phyloP scores from a whole-genome alignment of 2,113 vertebrate genomes.

The Emydura subglobosa region DNA sequence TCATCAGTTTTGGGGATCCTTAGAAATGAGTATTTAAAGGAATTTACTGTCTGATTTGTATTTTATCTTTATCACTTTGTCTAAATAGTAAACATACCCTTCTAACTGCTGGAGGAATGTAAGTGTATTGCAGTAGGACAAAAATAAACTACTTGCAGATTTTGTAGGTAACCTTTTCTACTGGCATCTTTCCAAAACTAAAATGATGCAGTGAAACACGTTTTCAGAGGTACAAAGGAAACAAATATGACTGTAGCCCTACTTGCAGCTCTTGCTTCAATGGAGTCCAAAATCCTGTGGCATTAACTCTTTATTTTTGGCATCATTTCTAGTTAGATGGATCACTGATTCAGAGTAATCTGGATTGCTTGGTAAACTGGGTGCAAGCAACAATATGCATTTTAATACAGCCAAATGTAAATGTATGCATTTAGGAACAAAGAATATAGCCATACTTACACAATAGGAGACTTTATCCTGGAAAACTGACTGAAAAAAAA shows the following conservation, averaged over 20 bases:
- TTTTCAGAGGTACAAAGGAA: neutral
- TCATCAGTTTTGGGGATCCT: conserved; percentile 29
- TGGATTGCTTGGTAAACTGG: neutral
- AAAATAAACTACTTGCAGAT: neutral
- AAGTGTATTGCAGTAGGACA: neutral
- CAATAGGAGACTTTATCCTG: neutral
- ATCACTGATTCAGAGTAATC: neutral
- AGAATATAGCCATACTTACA: neutral
- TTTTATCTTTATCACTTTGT: neutral
- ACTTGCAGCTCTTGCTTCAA: neutral
- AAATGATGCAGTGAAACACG: neutral
- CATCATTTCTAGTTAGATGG: neutral
- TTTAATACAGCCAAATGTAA: neutral
- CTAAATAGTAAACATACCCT: neutral
- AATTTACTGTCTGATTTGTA: neutral
- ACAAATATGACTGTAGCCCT: neutral
- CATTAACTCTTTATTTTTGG: neutral
- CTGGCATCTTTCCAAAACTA: neutral
- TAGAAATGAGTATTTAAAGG: conserved; percentile 1
- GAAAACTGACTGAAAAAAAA: neutral
- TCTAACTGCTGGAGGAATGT: neutral
- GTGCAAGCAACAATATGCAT: neutral
- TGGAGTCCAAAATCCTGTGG: fast-evolving
- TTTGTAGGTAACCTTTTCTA: conserved; percentile 32
- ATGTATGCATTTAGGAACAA: neutral